Evolutionary conservation across 2,888 invertebrate species (phyloP).

Genomic region (Mimachlamys varia): DNA sequence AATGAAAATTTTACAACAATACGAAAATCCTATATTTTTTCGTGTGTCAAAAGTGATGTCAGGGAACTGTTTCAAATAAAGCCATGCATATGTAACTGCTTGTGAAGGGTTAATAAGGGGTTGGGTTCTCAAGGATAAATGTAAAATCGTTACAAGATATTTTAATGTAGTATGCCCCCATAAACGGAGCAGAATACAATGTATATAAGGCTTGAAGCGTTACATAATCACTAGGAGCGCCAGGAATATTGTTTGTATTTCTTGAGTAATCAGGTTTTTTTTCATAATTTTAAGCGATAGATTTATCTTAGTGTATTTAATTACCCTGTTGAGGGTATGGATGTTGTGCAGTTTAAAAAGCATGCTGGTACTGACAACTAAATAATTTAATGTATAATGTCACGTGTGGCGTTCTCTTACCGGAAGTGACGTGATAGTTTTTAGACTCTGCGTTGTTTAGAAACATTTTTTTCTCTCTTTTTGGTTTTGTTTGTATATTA

Average conservation of each 20-base stretch:
- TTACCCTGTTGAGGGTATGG: slow-evolving; percentile 12
- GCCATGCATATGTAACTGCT: neutral
- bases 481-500: too few species aligned
- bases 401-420: neutral
- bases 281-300: neutral
- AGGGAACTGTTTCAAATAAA: neutral
- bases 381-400: neutral
- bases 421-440: neutral
- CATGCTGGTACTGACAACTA: neutral
- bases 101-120: neutral
- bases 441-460: too few species aligned
- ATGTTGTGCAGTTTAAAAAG: neutral
- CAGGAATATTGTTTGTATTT: neutral
- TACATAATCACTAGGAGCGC: neutral
- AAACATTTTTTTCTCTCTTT: too few species aligned
- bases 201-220: neutral
- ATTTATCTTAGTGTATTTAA: slow-evolving; percentile 23
- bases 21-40: slow-evolving; percentile 32
- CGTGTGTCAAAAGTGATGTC: neutral
- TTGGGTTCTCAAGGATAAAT: neutral
- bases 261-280: neutral
- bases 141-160: neutral
- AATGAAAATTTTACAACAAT: slow-evolving; percentile 2
- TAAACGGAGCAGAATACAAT: neutral
- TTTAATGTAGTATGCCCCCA: neutral